Conservation (phyloP, 2,888 invertebrate genomes). For the Hyposoter dolosus region DNA sequence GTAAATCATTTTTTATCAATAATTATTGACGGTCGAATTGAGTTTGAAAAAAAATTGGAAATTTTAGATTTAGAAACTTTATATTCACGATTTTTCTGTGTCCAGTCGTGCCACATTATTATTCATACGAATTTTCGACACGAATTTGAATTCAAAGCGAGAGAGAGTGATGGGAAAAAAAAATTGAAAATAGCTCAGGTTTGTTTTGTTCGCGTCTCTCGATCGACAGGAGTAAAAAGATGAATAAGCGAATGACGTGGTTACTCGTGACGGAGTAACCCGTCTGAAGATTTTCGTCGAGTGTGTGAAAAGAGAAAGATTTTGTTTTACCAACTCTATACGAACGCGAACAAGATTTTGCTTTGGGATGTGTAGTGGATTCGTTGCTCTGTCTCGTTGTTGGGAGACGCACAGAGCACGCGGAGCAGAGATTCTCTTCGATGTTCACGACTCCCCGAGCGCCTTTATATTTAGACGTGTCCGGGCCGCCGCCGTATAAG, state of each 20-base stretch:
- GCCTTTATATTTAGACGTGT: conserved; percentile 84
- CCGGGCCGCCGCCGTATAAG: conserved; percentile 84
- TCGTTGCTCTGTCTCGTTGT: conserved; percentile 60
- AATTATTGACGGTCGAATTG: not conserved
- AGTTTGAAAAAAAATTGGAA: not conserved
- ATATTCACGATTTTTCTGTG: not conserved
- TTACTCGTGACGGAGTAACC: conserved; percentile 27
- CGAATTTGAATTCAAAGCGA: not conserved
- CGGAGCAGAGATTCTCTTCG: conserved; percentile 61
- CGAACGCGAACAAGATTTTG: conserved; percentile 64
- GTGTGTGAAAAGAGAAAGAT: conserved; percentile 35
- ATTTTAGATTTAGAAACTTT: not conserved
- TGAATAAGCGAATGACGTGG: conserved; percentile 24
- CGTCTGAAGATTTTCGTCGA: conserved; percentile 4
- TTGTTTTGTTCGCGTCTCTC: conserved; percentile 4
- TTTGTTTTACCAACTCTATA: not conserved
- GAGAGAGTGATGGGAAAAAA: not conserved
- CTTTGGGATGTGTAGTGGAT: conserved; percentile 70
- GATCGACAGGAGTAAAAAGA: conserved; percentile 18
- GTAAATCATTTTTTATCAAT: not conserved
- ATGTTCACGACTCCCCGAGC: conserved; percentile 75
- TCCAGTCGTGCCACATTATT: not conserved
- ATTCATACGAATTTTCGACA: not conserved
- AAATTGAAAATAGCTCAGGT: conserved; percentile 3
- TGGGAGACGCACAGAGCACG: conserved; percentile 75